phyloP scores from a whole-genome alignment of 2,797 vertebrate species.

The Staurois parvus region DNA sequence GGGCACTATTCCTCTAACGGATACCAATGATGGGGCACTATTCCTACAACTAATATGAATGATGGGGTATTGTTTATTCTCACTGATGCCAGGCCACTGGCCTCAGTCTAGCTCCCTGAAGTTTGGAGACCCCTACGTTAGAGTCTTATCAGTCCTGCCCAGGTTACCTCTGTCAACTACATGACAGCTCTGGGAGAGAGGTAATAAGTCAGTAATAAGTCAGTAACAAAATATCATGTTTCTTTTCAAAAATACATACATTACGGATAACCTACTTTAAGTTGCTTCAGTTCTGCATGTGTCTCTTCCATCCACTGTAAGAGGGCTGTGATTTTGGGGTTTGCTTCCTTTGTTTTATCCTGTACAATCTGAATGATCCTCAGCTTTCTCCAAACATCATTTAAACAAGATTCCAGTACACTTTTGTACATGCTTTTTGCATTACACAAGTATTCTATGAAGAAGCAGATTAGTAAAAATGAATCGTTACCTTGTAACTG shows the following conservation, averaged over 20 bases:
- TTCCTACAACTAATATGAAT: no score
- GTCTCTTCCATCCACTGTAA: constrained; percentile 73
- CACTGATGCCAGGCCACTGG: no score
- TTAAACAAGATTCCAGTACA: constrained; percentile 76
- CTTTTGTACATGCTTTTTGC: constrained; percentile 77
- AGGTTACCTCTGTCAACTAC: no score
- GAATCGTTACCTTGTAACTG: constrained; percentile 19
- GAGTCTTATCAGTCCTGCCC: no score
- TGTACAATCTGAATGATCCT: constrained; percentile 83
- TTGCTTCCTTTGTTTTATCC: constrained; percentile 77
- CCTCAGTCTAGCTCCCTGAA: no score
- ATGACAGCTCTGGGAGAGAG: no score
- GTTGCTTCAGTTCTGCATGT: constrained; percentile 54
- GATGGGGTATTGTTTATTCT: no score
- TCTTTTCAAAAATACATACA: background rate
- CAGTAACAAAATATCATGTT: no score
- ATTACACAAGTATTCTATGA: constrained; percentile 84
- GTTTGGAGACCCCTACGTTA: no score
- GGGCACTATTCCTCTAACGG: no score
- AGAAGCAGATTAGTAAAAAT: constrained; percentile 62
- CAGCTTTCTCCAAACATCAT: constrained; percentile 82
- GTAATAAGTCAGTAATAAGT: no score
- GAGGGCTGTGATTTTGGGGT: constrained; percentile 82
- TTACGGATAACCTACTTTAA: constrained; percentile 69
- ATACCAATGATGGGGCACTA: no score